Percentiles rank a stretch among this genome's conserved stretches.
phyloP scores from a whole-genome alignment of 1,140 invertebrate genomes.

The Solen grandis region DNA sequence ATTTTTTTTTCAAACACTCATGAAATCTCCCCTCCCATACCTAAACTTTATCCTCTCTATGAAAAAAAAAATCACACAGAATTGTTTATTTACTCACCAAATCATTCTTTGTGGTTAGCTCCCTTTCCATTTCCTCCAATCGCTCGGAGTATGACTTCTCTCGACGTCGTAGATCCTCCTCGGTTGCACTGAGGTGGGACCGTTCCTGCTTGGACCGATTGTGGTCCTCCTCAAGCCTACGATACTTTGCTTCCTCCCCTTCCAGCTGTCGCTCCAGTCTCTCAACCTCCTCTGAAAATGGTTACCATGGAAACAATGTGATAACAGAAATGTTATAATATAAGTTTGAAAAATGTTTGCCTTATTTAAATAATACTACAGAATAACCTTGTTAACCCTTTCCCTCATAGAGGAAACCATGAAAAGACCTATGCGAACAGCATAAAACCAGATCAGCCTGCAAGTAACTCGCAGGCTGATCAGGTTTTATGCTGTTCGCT shows the following conservation, averaged over 20 bases:
- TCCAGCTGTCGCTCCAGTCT: slow-evolving; percentile 73
- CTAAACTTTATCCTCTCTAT: not conserved
- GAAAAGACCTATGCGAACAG: no score
- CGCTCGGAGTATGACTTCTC: slow-evolving; percentile 62
- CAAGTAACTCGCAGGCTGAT: no score
- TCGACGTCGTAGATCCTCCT: slow-evolving; percentile 64
- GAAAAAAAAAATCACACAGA: not conserved
- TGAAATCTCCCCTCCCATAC: not conserved
- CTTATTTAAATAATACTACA: no score
- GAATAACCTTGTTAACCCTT: no score
- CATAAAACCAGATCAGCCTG: no score
- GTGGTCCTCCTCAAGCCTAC: slow-evolving; percentile 73
- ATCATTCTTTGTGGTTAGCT: slow-evolving; percentile 77
- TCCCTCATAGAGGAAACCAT: no score
- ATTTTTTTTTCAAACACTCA: no score
- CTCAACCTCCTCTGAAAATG: slow-evolving; percentile 74
- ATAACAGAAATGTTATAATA: no score
- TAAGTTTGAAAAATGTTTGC: no score
- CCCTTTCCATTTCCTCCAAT: slow-evolving; percentile 71
- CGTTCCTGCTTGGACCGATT: slow-evolving; percentile 74
- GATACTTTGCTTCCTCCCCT: slow-evolving; percentile 64
- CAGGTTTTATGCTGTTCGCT: no score
- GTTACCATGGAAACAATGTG: no score
- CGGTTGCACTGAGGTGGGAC: slow-evolving; percentile 63
- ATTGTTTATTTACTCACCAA: slow-evolving; percentile 63